Evolutionary conservation across 2,113 vertebrate species (phyloP).

Genomic region (Cryptomyrus ogoouensis): DNA sequence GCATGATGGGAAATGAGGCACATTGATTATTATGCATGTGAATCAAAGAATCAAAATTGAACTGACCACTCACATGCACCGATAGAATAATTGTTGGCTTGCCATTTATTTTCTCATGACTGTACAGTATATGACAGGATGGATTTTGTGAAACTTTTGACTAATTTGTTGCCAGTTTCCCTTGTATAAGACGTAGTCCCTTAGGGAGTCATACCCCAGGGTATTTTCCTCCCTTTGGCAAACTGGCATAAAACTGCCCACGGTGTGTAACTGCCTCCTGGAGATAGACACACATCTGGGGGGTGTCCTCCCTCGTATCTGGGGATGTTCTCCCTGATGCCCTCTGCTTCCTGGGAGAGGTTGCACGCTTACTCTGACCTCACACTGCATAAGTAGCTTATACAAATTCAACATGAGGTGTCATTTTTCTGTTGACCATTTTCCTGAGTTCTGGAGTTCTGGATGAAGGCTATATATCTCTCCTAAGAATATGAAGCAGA

Average conservation of each 20-base stretch:
- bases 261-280: neutral
- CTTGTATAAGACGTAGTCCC: neutral
- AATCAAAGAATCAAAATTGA: neutral
- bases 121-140: neutral
- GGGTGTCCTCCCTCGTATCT: no score
- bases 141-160: neutral
- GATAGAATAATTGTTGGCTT: neutral
- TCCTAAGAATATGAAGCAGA: neutral
- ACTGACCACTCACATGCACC: neutral
- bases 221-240: neutral
- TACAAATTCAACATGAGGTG: neutral
- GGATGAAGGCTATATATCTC: neutral
- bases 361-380: neutral
- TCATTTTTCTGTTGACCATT: neutral
- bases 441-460: neutral
- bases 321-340: neutral
- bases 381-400: neutral
- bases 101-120: neutral
- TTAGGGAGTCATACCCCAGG: neutral
- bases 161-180: neutral
- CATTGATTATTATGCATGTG: neutral
- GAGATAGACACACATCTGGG: neutral
- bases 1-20: neutral
- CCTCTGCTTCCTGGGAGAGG: neutral
- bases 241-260: neutral